phyloP scores from a whole-genome alignment of 1,140 invertebrate genomes.

The Nymphalis io region DNA sequence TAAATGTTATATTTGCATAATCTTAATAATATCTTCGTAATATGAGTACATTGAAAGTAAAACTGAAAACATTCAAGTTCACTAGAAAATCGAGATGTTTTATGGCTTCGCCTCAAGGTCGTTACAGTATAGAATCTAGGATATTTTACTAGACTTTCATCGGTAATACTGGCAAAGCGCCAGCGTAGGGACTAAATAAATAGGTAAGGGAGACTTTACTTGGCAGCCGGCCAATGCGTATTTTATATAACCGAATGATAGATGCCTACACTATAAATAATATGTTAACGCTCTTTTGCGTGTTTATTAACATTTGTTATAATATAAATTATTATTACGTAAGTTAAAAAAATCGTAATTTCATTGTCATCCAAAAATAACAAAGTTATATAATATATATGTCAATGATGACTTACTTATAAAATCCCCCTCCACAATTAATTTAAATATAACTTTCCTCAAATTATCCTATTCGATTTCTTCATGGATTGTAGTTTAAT shows the following conservation, averaged over 20 bases:
- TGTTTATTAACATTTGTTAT: too few species aligned
- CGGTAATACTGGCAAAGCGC: conserved; percentile 17
- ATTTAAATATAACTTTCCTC: too few species aligned
- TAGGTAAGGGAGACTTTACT: conserved; percentile 22
- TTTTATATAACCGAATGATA: background rate
- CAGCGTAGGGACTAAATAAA: conserved; percentile 16
- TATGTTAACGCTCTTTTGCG: background rate
- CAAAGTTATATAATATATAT: too few species aligned
- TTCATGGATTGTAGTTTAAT: too few species aligned
- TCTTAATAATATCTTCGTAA: background rate
- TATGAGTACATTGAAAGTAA: background rate
- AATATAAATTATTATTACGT: too few species aligned
- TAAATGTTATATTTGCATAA: too few species aligned
- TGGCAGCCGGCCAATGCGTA: conserved; percentile 18
- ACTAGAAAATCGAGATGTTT: conserved; percentile 1
- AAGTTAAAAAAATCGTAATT: too few species aligned
- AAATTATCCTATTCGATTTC: too few species aligned
- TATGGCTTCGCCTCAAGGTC: conserved; percentile 27
- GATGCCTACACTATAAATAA: background rate
- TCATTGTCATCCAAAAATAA: too few species aligned
- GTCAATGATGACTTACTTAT: too few species aligned
- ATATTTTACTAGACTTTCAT: conserved; percentile 10
- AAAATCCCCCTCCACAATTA: too few species aligned
- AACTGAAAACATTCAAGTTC: background rate
- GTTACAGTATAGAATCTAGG: conserved; percentile 2